Conservation (phyloP, 2,888 invertebrate genomes). For the Muschampia plurimacula region DNA sequence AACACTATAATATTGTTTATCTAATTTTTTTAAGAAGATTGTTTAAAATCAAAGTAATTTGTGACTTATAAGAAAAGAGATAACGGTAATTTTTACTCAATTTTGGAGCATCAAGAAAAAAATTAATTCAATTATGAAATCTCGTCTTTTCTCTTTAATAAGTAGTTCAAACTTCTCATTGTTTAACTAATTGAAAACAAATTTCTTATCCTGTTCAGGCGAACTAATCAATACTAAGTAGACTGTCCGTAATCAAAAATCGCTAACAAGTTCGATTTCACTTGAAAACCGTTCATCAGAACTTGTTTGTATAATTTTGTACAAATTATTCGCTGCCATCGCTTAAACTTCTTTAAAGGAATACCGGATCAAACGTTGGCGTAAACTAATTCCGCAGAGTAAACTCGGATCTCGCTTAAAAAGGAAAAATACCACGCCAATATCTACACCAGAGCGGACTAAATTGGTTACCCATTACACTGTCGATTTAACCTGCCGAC, state of each 20-base stretch:
- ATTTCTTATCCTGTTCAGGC: constrained; percentile 26
- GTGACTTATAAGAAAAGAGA: background rate
- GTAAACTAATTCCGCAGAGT: constrained; percentile 82
- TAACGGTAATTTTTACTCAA: background rate
- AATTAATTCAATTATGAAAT: background rate
- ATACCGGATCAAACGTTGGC: constrained; percentile 81
- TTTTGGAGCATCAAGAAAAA: background rate
- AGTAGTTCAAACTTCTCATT: constrained; percentile 34
- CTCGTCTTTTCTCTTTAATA: background rate
- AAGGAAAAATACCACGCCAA: constrained; percentile 65
- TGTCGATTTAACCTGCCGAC: constrained; percentile 67
- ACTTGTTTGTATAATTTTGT: constrained; percentile 63
- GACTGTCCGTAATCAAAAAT: constrained; percentile 52
- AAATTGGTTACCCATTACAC: constrained; percentile 80
- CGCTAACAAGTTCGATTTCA: constrained; percentile 60
- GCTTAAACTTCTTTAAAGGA: constrained; percentile 78
- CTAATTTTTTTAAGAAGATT: too few species aligned
- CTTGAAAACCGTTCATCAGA: constrained; percentile 54
- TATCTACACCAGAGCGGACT: constrained; percentile 67
- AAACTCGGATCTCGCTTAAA: constrained; percentile 77
- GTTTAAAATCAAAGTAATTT: background rate
- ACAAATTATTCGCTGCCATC: constrained; percentile 64
- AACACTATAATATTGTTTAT: too few species aligned
- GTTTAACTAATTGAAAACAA: constrained; percentile 43
- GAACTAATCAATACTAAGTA: constrained; percentile 41